Base-by-base conservation (phyloP, 2,797 vertebrate genomes). In the Semotilus atromaculatus region DNA sequence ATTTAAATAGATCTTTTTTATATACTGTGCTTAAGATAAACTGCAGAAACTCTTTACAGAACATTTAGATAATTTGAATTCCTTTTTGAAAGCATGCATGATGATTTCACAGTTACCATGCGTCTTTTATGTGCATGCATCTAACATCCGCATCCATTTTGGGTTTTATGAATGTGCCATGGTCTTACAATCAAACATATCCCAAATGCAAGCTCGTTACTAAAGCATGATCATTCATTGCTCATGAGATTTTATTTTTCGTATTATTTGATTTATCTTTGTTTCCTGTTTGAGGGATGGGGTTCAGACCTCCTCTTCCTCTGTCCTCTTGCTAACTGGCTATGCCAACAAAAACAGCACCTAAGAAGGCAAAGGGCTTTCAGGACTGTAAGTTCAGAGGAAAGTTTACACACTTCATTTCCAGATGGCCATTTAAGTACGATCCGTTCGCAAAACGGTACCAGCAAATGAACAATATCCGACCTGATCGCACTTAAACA, bases 241-340 rank as follows among this genome's bases (percentile, higher is more conserved):
- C 43, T 80, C 34, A 4, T 16, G 60, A 13, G 31, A 29, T 80
- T 80, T 79, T 58, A 76, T 43, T 76, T 80, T 80, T 83, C 43
- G 72, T 51, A 38, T 75, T 82, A 87, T 86, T 85, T 76, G 89
- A 87, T 85, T 86, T 89, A 85, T 90, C 91, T 78, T 94, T 91
- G 94, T 96, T 96, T 96, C 95, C 95, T 96, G 95, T 96, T 80
- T 93, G 91, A 90, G 85, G 87, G 78, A 92, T 86, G 88, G 93
- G 94, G 90, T 93, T 91, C 79, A 95, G 94, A 96, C 95, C 95
- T 95, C 95, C 95, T 96, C 95, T 95, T 96, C 95, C 93, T 95
- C 94, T 92, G 90, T 92, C 91, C 94, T 94, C 82, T 83, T 85
- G 89, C 89, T 88, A 86, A 67, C 81, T 77, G 81, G 89, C 92